phyloP scores from a whole-genome alignment of 2,888 invertebrate species.

The Camponotus fellah region DNA sequence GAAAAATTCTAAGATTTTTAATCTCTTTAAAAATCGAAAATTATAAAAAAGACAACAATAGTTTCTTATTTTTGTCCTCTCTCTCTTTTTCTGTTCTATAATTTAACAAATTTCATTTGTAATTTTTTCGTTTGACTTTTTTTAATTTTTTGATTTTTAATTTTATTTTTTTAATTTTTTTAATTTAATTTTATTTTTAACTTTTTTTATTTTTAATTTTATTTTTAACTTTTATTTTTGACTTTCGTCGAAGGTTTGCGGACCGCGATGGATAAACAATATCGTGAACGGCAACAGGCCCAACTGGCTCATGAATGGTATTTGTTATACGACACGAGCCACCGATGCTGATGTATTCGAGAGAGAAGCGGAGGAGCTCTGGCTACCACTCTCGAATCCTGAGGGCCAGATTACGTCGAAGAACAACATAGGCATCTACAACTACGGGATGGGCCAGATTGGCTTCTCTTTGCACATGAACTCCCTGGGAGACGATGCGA shows the following conservation, averaged over 20 bases:
- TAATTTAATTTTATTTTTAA: too few relatives aligned
- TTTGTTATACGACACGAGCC: slow-evolving; percentile 77
- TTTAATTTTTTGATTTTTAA: too few relatives aligned
- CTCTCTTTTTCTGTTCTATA: background rate
- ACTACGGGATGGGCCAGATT: slow-evolving; percentile 75
- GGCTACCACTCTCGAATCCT: slow-evolving; percentile 24
- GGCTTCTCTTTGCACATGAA: slow-evolving; percentile 78
- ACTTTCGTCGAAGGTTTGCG: slow-evolving; percentile 82
- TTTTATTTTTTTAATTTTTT: too few relatives aligned
- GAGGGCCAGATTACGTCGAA: background rate
- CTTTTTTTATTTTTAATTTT: too few relatives aligned
- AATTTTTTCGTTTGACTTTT: too few relatives aligned
- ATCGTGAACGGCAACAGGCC: slow-evolving; percentile 16
- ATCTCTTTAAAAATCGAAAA: background rate
- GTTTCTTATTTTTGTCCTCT: background rate
- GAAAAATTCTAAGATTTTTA: background rate
- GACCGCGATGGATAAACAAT: slow-evolving; percentile 83
- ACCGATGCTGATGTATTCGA: slow-evolving; percentile 59
- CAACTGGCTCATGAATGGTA: slow-evolving; percentile 77
- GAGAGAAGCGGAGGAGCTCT: slow-evolving; percentile 5
- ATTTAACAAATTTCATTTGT: background rate
- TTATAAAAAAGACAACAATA: background rate
- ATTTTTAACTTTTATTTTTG: too few relatives aligned
- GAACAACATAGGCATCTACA: slow-evolving; percentile 54
- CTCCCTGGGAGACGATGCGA: slow-evolving; percentile 1